Conservation (phyloP, 92 coral and sea anemone genomes). For the Micromussa lordhowensis region DNA sequence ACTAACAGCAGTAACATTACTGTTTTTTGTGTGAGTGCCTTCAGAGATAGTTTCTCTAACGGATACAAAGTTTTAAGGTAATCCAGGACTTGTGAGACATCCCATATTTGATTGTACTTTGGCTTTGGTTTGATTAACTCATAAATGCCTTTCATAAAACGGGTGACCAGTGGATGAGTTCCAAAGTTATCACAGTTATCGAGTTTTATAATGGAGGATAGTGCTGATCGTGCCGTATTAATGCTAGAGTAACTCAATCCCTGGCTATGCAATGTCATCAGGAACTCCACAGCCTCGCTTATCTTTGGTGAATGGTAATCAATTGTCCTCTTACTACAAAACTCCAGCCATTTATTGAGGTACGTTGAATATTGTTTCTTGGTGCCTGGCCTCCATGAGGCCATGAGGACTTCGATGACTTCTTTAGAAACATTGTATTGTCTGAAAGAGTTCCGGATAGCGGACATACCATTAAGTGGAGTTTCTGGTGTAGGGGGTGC, state of each 20-base stretch:
- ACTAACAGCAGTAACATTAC: conserved; percentile 46
- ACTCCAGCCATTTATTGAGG: conserved; percentile 51
- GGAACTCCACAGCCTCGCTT: conserved; percentile 42
- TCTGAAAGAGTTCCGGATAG: conserved; percentile 46
- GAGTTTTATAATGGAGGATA: conserved; percentile 41
- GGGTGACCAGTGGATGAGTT: conserved; percentile 35
- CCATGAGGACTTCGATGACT: conserved; percentile 52
- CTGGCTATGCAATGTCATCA: conserved; percentile 35
- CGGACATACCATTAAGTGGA: conserved; percentile 56
- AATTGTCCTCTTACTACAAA: conserved; percentile 59
- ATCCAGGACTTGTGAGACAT: conserved; percentile 34
- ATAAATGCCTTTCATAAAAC: conserved; percentile 60
- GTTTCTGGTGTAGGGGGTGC: conserved; percentile 43
- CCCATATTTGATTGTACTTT: conserved; percentile 59
- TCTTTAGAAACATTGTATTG: conserved; percentile 33
- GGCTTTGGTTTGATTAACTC: conserved; percentile 53
- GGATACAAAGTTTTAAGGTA: conserved; percentile 46
- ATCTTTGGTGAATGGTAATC: conserved; percentile 51
- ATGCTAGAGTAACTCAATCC: conserved; percentile 55
- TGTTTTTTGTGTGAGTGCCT: conserved; percentile 46
- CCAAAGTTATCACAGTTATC: conserved; percentile 35
- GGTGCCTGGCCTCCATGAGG: conserved; percentile 59
- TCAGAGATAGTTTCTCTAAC: conserved; percentile 15
- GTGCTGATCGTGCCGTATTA: conserved; percentile 64
- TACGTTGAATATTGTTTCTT: conserved; percentile 60